A percentile compares a stretch with the other conserved stretches of the same genome.
Evolutionary conservation across 2,113 vertebrate genomes (phyloP).

Genomic region (Nothoprocta pentlandii): DNA sequence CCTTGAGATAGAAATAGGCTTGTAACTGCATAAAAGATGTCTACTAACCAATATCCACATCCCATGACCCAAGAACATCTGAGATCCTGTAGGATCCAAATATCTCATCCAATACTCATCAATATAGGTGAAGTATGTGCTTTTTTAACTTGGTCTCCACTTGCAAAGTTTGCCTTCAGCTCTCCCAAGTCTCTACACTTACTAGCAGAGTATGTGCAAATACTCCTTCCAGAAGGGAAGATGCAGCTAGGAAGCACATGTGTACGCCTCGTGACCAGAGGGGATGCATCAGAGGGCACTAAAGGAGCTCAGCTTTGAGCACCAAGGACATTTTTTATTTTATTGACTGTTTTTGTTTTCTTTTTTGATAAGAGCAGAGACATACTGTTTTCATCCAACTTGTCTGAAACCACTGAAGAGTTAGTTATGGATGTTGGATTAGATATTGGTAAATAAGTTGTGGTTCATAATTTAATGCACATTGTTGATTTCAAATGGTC

Average conservation of each 20-base stretch:
- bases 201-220: neutral
- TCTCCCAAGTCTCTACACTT: neutral
- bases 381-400: neutral
- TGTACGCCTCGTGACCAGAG: neutral
- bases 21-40: neutral
- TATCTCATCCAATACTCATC: neutral
- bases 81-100: neutral
- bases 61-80: neutral
- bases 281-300: neutral
- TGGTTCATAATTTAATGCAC: slow-evolving; percentile 4
- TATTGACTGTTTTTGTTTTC: neutral
- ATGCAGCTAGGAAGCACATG: neutral
- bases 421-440: slow-evolving; percentile 18
- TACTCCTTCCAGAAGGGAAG: neutral
- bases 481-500: slow-evolving; percentile 15
- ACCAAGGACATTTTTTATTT: neutral
- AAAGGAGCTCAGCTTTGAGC: neutral
- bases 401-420: neutral
- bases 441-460: neutral
- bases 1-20: neutral
- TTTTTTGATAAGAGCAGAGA: neutral
- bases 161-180: neutral
- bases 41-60: neutral
- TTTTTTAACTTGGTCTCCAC: neutral
- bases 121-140: neutral